A percentile compares a stretch with the other conserved stretches of the same genome.
These are phyloP conservation scores for Ataeniobius toweri DNA, from an alignment of 2,797 vertebrate genomes.

Conservation along the genomic window DNA sequence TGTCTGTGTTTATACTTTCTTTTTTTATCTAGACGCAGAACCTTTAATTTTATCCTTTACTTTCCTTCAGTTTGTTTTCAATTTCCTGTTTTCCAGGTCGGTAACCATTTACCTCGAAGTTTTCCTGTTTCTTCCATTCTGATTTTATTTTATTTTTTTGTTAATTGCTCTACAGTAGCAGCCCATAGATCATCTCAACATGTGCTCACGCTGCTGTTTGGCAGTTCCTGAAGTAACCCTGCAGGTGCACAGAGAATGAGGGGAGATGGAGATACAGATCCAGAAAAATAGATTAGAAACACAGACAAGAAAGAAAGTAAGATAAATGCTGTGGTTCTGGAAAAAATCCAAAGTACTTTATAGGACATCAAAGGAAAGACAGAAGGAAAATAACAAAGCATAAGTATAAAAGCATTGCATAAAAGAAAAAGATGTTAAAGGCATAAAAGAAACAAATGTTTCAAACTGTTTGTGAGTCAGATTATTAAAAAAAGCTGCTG, in stretches of 20 bases:
- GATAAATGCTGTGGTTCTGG: not conserved
- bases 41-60: slow-evolving; percentile 16
- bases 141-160: slow-evolving; percentile 48
- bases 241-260: slow-evolving; percentile 32
- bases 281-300: slow-evolving; percentile 28
- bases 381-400: too few relatives aligned
- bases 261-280: slow-evolving; percentile 25
- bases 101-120: slow-evolving; percentile 2
- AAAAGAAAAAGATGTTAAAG: too few relatives aligned
- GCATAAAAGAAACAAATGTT: too few relatives aligned
- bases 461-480: too few relatives aligned
- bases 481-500: too few relatives aligned
- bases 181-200: slow-evolving; percentile 70
- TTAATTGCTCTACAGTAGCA: slow-evolving; percentile 65
- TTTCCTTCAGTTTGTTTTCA: not conserved
- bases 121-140: slow-evolving; percentile 32
- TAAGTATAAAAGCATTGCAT: too few relatives aligned
- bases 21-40: slow-evolving; percentile 5
- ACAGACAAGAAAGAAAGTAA: not conserved
- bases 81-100: not conserved
- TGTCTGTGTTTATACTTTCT: slow-evolving; percentile 15
- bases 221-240: slow-evolving; percentile 71
- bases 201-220: slow-evolving; percentile 61
- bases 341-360: too few relatives aligned
- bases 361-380: too few relatives aligned